Base-by-base conservation (phyloP, 2,888 invertebrate species). In the Scelioninae gen. 2 region DNA sequence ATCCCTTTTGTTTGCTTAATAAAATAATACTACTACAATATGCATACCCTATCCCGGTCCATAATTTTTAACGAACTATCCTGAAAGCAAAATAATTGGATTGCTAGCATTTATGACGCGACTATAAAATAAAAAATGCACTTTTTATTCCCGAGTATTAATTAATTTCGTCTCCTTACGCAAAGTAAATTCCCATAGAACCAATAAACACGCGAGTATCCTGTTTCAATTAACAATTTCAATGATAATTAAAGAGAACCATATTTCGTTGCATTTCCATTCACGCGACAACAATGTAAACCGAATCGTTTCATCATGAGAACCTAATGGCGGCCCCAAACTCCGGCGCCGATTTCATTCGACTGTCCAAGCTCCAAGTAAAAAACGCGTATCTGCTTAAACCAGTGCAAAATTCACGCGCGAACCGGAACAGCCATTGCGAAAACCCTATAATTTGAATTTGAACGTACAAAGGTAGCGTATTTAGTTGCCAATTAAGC, bases 401-500 rank as follows among this genome's bases (percentile, higher is more conserved):
- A 52, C 46, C 45, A 60, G 71, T 48, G 60, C 53, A 35, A 64
- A 64, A 43, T 71, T 72, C 60, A 45, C 50, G 16, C 57, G 58
- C 35, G 25, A 41, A 58, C 45, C 19, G 45, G 35, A 33, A 25
- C 28, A 57, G 19, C 31, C 35, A 18, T 39, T 22, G 41, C 46
- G 31, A 52, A 60, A 69, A 69, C 31, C 60, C 63, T 73, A 39
- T 69, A 73, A 73, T 73, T 73, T 69, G 53, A 64, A 60, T 63
- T 50, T 28, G 43, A 43, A 13, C 28, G 65, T 22, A 73, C 64
- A 69, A 65, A 73, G 69, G 60, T 64, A 41, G 64, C 55, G 65
- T 73, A 73, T 73, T 73, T 69, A 73, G 69, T 73, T 73, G 73
- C 73, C 73, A 73, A 73, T 73, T 73, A 73, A 73, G 55, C 60